Base-by-base conservation (phyloP, 2,113 vertebrate genomes). In the Rana temporaria region DNA sequence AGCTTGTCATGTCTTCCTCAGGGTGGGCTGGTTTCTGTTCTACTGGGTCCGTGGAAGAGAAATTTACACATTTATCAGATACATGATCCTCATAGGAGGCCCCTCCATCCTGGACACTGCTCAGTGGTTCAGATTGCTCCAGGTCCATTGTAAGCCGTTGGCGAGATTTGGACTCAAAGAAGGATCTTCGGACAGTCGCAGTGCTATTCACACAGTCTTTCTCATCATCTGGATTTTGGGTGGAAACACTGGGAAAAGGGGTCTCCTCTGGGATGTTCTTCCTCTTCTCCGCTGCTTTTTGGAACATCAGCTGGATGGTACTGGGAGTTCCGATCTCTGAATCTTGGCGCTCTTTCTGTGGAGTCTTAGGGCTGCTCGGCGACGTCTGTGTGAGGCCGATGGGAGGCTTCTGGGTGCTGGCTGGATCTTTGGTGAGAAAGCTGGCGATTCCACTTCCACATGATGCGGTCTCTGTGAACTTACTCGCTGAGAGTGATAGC, bases 401-500 rank as follows among this genome's bases (percentile, higher is more conserved):
- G 0, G 42, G 9, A 48, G 84, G 55, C 8, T 85, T 91, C 84
- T 90, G 90, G 6, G 88, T 85, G 79, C 88, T 82, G 52, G 89
- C 67, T 8, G 85, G 52, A 3, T 96, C 93, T 12, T 87, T 88
- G 0, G 82, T 96, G 62, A 99, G 88, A 87, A 98, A 99, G 81
- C 87, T 82, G 2, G 93, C 83, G 0, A 99, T 98, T 26, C 93
- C 93, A 17, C 89, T 90, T 16, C 90, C 86, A 17, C 91, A 86
- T 0, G 94, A 88, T 0, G 89, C 87, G 38, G 89, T 86, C 0
- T 93, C 90, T 0, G 87, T 93, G 87, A 99, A 99, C 85, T 97
- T 98, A 88, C 91, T 94, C 22, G 96, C 97, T 0, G 92, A 97
- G 66, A 99, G 90, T 67, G 94, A 92, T 17, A 99, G 90, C 42